These are phyloP conservation scores for Papilio elwesi DNA, from an alignment of 2,888 invertebrate genomes.

Conservation along the genomic window DNA sequence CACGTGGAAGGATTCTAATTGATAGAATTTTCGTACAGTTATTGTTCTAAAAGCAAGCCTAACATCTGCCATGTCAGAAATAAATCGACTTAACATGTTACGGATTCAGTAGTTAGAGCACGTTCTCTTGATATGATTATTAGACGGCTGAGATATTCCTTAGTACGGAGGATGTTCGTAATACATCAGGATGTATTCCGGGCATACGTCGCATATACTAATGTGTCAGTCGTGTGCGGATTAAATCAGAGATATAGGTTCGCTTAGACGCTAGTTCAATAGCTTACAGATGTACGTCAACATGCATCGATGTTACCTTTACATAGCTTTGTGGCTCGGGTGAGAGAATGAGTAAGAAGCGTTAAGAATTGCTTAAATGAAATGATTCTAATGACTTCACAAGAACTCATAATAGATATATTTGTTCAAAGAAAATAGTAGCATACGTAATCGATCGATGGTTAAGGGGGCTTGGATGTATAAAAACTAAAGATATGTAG, in stretches of 20 bases:
- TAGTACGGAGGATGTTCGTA: constrained; percentile 17
- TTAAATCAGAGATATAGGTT: constrained; percentile 29
- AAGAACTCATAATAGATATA: no score
- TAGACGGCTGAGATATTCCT: constrained; percentile 25
- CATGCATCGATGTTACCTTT: neutral
- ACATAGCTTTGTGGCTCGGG: no score
- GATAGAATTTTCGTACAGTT: no score
- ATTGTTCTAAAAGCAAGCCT: neutral
- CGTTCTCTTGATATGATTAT: constrained; percentile 30
- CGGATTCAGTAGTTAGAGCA: constrained; percentile 6
- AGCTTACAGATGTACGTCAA: neutral
- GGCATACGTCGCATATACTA: constrained; percentile 23
- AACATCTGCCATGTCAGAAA: constrained; percentile 1
- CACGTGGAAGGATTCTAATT: neutral
- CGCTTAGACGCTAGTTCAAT: constrained; percentile 18
- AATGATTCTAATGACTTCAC: no score
- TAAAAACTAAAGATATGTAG: no score
- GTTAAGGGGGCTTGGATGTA: no score
- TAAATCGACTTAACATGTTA: constrained; percentile 12
- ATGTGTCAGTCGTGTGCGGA: constrained; percentile 8
- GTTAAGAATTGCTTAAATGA: no score
- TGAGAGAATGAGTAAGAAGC: no score
- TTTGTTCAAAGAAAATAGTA: no score
- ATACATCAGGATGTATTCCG: constrained; percentile 32
- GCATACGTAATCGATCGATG: no score